Conservation (phyloP, 2,888 invertebrate species). For the Nycteola revayana region DNA sequence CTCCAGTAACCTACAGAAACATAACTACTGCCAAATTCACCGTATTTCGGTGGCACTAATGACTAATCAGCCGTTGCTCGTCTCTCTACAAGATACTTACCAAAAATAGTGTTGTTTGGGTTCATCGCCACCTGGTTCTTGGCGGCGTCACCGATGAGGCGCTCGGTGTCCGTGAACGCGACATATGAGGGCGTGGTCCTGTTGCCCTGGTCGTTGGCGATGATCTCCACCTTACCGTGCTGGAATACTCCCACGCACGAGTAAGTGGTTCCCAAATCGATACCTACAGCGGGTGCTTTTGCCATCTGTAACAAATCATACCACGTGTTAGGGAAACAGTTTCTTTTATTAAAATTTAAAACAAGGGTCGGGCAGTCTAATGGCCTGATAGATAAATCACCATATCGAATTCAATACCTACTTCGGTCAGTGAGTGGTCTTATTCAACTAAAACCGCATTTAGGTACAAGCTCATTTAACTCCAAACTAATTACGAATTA, state of each 20-base stretch:
- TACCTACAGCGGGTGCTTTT: conserved; percentile 95
- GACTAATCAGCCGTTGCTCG: too few relatives aligned
- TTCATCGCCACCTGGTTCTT: conserved; percentile 94
- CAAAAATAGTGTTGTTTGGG: conserved; percentile 93
- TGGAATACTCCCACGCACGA: conserved; percentile 97
- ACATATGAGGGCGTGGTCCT: conserved; percentile 93
- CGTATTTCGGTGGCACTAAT: too few relatives aligned
- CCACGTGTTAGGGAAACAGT: conserved; percentile 5
- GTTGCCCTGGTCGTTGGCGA: conserved; percentile 95
- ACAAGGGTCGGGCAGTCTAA: too few relatives aligned
- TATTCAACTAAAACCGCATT: too few relatives aligned
- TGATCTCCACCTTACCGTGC: conserved; percentile 94
- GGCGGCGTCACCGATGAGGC: conserved; percentile 91
- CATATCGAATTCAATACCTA: too few relatives aligned
- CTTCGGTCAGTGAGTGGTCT: too few relatives aligned
- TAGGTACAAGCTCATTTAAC: too few relatives aligned
- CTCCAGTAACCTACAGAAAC: background rate
- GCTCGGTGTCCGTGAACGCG: conserved; percentile 92
- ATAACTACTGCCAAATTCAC: too few relatives aligned
- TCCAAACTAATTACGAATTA: too few relatives aligned
- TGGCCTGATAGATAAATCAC: too few relatives aligned
- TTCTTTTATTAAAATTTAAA: too few relatives aligned
- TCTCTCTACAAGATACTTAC: conserved; percentile 81
- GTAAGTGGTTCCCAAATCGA: conserved; percentile 97
- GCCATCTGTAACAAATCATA: conserved; percentile 71